A percentile compares a stretch with the other conserved stretches of the same genome.
Conservation (phyloP, 2,113 vertebrate species). For the Platysternon megacephalum region DNA sequence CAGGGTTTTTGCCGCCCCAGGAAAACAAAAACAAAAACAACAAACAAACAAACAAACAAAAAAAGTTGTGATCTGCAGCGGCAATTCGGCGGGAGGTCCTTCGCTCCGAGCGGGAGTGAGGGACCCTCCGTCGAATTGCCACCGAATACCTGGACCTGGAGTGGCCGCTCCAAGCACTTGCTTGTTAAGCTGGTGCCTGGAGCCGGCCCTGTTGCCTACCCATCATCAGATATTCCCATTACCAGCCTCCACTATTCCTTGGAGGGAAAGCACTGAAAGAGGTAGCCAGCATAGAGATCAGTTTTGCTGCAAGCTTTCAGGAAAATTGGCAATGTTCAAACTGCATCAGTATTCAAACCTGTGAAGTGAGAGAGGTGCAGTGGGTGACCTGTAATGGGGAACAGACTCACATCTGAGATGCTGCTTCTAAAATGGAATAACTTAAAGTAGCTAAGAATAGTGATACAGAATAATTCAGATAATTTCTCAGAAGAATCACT, state of each 20-base stretch:
- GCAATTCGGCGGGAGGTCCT: too few species aligned
- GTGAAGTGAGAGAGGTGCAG: background rate
- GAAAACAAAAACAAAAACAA: too few species aligned
- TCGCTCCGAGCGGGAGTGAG: too few species aligned
- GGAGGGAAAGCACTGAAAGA: conserved; percentile 35
- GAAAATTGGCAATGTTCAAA: conserved; percentile 39
- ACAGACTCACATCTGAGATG: background rate
- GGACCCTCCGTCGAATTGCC: too few species aligned
- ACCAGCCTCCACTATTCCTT: conserved; percentile 22
- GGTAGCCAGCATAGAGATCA: conserved; percentile 3
- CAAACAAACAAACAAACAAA: too few species aligned
- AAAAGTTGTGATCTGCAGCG: too few species aligned
- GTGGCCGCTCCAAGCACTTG: too few species aligned
- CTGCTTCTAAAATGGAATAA: background rate
- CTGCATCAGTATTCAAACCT: conserved; percentile 41
- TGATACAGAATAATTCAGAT: background rate
- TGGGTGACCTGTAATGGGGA: conserved; percentile 30
- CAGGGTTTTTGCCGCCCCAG: too few species aligned
- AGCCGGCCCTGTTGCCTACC: too few species aligned
- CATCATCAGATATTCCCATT: conserved; percentile 13
- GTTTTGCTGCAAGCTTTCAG: conserved; percentile 46
- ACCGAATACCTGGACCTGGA: too few species aligned
- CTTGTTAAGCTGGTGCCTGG: too few species aligned
- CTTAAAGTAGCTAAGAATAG: conserved; percentile 13
- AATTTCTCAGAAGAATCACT: background rate